Conservation (phyloP, 2,888 invertebrate species). For the Dilophus febrilis region DNA sequence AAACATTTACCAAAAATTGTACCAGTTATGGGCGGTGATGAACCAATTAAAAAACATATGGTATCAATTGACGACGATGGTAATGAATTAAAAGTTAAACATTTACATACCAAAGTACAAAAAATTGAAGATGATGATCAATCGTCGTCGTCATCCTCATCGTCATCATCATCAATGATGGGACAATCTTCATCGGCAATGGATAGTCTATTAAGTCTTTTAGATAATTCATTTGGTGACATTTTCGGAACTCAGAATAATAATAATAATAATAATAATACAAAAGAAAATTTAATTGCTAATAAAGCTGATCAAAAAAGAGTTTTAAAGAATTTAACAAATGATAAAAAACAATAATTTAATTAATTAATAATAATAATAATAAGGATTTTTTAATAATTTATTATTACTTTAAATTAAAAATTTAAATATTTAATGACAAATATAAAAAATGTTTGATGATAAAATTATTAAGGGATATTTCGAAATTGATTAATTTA, state of each 20-base stretch:
- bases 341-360: too few species aligned
- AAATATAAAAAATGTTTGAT: too few species aligned
- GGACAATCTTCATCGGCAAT: conserved; percentile 12
- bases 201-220: conserved; percentile 22
- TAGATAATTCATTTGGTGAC: conserved; percentile 22
- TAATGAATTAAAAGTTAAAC: conserved; percentile 23
- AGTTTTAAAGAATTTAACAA: too few species aligned
- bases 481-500: too few species aligned
- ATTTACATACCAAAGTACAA: conserved; percentile 23
- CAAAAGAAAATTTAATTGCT: too few species aligned
- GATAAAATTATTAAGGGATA: too few species aligned
- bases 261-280: background rate
- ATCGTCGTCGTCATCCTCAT: conserved; percentile 8
- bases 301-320: too few species aligned
- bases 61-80: conserved; percentile 12
- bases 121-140: background rate
- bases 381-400: too few species aligned
- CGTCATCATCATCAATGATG: conserved; percentile 3
- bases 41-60: conserved; percentile 22
- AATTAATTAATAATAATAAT: too few species aligned
- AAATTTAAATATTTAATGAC: too few species aligned
- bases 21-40: conserved; percentile 22
- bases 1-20: conserved; percentile 27
- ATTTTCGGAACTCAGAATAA: conserved; percentile 10
- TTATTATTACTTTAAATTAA: too few species aligned